Evolutionary conservation across 2,888 invertebrate genomes (phyloP).

Genomic region (Argyresthia goedartella): DNA sequence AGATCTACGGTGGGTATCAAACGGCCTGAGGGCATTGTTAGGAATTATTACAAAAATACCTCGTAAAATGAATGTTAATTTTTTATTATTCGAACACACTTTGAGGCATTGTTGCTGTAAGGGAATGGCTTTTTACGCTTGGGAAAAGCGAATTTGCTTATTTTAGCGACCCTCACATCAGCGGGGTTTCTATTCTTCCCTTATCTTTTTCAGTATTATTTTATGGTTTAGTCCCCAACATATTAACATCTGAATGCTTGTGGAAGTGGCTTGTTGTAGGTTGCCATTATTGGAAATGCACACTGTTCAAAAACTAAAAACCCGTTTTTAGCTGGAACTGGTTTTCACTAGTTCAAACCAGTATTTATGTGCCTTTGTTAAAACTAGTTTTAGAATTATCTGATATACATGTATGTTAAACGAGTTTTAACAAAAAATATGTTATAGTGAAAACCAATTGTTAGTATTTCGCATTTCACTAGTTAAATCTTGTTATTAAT

Average conservation of each 20-base stretch:
- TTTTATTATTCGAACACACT: conserved; percentile 52
- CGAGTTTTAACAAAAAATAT: too few relatives aligned
- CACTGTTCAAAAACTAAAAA: too few relatives aligned
- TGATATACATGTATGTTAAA: too few relatives aligned
- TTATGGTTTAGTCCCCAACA: background rate
- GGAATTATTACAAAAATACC: conserved; percentile 56
- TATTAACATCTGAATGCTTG: background rate
- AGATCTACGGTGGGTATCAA: conserved; percentile 56
- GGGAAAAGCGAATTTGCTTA: conserved; percentile 15
- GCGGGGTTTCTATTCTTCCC: conserved; percentile 3
- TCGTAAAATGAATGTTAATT: conserved; percentile 59
- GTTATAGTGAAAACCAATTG: too few relatives aligned
- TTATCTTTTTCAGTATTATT: conserved; percentile 1
- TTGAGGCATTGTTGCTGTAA: conserved; percentile 30
- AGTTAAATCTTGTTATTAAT: too few relatives aligned
- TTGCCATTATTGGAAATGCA: background rate
- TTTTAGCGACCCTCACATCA: background rate
- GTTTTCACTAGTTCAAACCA: too few relatives aligned
- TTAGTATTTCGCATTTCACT: too few relatives aligned
- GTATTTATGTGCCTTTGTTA: too few relatives aligned
- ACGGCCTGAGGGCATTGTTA: conserved; percentile 58
- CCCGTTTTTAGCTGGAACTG: too few relatives aligned
- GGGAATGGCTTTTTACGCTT: conserved; percentile 22
- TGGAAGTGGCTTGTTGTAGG: background rate
- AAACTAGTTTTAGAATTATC: too few relatives aligned